Percentiles rank a stretch among this genome's conserved stretches.
Evolutionary conservation across 2,113 vertebrate genomes (phyloP).

Genomic region (Riparia riparia): DNA sequence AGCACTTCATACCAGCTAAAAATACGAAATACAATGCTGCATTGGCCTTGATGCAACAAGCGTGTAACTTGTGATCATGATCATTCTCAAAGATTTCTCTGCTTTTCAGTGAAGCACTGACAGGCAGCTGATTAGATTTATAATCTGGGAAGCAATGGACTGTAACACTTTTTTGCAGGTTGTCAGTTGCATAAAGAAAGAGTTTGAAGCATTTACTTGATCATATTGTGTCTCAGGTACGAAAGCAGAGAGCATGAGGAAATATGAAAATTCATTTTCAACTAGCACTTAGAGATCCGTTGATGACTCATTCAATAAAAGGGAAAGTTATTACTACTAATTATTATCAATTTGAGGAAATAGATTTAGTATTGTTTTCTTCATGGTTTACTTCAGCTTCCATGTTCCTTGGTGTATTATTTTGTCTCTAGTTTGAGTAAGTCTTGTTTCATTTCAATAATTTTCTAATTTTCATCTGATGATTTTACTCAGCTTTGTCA

Average conservation of each 20-base stretch:
- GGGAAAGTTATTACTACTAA: not conserved
- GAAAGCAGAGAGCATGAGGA: not conserved
- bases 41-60: not conserved
- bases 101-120: not conserved
- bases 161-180: not conserved
- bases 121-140: not conserved
- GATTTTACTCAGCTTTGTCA: not conserved
- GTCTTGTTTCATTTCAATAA: not conserved
- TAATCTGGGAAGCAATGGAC: not conserved
- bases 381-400: not conserved
- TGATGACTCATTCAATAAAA: not conserved
- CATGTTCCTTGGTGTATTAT: not conserved
- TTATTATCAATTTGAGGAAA: slow-evolving; percentile 13
- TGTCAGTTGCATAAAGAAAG: not conserved
- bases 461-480: not conserved
- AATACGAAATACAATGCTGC: not conserved
- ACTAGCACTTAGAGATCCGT: not conserved
- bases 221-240: not conserved
- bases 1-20: not conserved
- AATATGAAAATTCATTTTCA: not conserved
- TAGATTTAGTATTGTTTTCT: not conserved
- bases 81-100: not conserved
- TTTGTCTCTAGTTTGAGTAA: not conserved
- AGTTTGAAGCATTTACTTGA: not conserved
- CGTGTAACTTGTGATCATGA: not conserved